Evolutionary conservation across 2,888 invertebrate species (phyloP).

Genomic region (Drosophila melanosoma): DNA sequence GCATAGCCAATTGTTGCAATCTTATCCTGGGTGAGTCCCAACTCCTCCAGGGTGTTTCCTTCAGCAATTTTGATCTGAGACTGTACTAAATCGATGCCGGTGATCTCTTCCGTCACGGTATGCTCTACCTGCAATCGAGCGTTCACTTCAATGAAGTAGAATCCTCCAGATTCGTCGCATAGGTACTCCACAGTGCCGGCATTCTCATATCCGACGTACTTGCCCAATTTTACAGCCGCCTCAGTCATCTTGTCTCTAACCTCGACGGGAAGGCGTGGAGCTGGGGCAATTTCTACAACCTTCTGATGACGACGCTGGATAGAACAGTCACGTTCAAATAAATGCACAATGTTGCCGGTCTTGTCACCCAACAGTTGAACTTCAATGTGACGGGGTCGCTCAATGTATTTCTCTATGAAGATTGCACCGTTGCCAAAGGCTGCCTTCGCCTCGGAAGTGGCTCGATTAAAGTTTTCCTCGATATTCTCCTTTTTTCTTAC

Average conservation of each 20-base stretch:
- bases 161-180: constrained; percentile 96
- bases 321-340: constrained; percentile 99
- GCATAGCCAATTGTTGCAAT: constrained; percentile 93
- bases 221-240: constrained; percentile 95
- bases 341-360: constrained; percentile 97
- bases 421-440: constrained; percentile 99
- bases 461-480: constrained; percentile 94
- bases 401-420: constrained; percentile 99
- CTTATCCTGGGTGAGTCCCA: constrained; percentile 95
- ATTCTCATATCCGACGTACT: constrained; percentile 97
- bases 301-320: constrained; percentile 99
- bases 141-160: constrained; percentile 99
- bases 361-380: constrained; percentile 92
- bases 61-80: constrained; percentile 98
- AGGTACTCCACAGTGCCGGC: constrained; percentile 99
- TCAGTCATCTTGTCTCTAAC: constrained; percentile 94
- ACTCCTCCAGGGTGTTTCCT: constrained; percentile 96
- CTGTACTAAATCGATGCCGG: constrained; percentile 99
- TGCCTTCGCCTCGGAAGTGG: constrained; percentile 96
- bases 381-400: constrained; percentile 98
- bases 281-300: constrained; percentile 99
- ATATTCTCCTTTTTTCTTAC: constrained; percentile 96
- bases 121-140: constrained; percentile 99
- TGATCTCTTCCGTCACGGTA: constrained; percentile 99
- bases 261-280: constrained; percentile 92